Conservation (phyloP, 2,113 vertebrate genomes). For the Scomber scombrus region DNA sequence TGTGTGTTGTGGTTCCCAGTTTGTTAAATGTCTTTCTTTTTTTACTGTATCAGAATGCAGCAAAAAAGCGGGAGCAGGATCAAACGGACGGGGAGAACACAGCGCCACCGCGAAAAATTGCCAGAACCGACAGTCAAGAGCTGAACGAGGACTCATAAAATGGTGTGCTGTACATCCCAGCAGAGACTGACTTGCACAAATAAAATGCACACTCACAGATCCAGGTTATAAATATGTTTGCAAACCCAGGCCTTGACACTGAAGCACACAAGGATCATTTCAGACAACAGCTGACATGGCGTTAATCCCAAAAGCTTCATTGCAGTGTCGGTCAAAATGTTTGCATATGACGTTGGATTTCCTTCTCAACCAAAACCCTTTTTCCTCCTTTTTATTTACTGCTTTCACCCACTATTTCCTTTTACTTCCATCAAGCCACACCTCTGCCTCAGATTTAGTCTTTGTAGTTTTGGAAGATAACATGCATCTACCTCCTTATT, state of each 20-base stretch:
- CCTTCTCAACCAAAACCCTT: slow-evolving; percentile 7
- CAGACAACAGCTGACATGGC: slow-evolving; percentile 30
- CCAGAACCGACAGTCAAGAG: slow-evolving; percentile 91
- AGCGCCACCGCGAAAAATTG: slow-evolving; percentile 90
- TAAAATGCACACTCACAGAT: slow-evolving; percentile 20
- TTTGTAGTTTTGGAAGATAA: slow-evolving; percentile 41
- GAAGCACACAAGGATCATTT: slow-evolving; percentile 30
- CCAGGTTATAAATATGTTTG: slow-evolving; percentile 30
- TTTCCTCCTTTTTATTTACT: not conserved
- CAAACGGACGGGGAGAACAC: slow-evolving; percentile 89
- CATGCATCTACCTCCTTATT: slow-evolving; percentile 58
- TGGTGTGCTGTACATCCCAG: not conserved
- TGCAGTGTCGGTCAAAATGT: slow-evolving; percentile 12
- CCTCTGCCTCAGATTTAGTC: slow-evolving; percentile 41
- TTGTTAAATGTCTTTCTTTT: not conserved
- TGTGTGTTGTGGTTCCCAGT: not conserved
- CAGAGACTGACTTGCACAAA: slow-evolving; percentile 46
- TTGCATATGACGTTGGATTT: slow-evolving; percentile 25
- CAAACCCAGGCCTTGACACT: slow-evolving; percentile 32
- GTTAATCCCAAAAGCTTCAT: not conserved
- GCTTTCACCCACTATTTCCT: not conserved
- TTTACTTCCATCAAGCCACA: slow-evolving; percentile 18
- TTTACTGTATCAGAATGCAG: slow-evolving; percentile 87
- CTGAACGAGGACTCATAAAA: slow-evolving; percentile 91
- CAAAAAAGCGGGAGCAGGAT: slow-evolving; percentile 95